Evolutionary conservation across 1,140 invertebrate species (phyloP).

Genomic region (Dysdera silvatica): DNA sequence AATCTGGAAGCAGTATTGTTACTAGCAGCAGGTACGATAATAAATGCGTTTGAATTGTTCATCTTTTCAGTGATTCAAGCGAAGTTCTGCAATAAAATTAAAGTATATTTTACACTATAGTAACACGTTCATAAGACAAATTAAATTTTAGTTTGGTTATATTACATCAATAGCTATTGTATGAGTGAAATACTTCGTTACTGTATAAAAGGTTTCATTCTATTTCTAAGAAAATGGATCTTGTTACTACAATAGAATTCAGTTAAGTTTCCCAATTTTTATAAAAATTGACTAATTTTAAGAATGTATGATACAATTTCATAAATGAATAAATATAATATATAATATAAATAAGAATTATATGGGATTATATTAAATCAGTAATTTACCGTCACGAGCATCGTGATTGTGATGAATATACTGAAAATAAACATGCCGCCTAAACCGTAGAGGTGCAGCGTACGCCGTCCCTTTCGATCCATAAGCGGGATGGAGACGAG

Average conservation of each 20-base stretch:
- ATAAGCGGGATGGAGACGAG: slow-evolving; percentile 91
- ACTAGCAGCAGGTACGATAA: too few species aligned
- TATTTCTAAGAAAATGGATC: neutral
- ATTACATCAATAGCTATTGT: too few species aligned
- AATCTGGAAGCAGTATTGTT: too few species aligned
- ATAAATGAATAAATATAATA: neutral
- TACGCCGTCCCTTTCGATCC: slow-evolving; percentile 85
- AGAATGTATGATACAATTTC: neutral
- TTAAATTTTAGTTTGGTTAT: too few species aligned
- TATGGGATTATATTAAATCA: neutral
- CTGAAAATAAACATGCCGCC: slow-evolving; percentile 95
- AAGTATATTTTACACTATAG: too few species aligned
- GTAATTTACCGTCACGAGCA: slow-evolving; percentile 73
- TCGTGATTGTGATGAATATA: slow-evolving; percentile 92
- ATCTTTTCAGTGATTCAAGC: too few species aligned
- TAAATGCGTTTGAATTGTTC: too few species aligned
- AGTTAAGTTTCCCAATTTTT: neutral
- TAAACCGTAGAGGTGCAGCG: slow-evolving; percentile 87
- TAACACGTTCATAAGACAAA: too few species aligned
- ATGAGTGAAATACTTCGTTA: too few species aligned
- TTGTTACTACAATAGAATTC: neutral
- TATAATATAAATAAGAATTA: neutral
- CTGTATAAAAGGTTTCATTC: neutral
- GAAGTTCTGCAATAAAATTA: too few species aligned
- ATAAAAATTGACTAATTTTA: neutral